These are phyloP conservation scores for Dendrocincla tyrannina DNA, from an alignment of 2,797 vertebrate genomes.

Conservation along the genomic window DNA sequence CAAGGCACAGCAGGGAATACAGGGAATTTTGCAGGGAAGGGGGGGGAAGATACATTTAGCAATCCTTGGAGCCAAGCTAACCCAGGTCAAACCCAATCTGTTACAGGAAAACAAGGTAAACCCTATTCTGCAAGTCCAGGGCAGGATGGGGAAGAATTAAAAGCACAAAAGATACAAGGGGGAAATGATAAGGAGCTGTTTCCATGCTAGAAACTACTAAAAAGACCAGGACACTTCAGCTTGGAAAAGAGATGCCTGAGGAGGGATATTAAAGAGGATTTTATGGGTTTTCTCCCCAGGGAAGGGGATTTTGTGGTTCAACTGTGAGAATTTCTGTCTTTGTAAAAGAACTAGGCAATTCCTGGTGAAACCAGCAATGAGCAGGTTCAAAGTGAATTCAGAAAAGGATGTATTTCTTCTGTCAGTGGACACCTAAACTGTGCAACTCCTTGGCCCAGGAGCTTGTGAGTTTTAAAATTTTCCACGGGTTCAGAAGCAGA, in stretches of 20 bases:
- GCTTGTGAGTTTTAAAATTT: neutral
- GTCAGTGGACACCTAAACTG: neutral
- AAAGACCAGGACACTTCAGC: neutral
- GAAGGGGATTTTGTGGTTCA: neutral
- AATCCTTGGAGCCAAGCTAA: neutral
- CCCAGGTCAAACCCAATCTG: neutral
- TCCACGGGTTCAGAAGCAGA: neutral
- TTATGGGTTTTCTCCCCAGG: neutral
- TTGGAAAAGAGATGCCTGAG: neutral
- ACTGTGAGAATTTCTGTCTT: neutral
- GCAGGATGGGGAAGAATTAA: neutral
- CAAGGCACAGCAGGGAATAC: neutral
- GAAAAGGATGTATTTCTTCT: neutral
- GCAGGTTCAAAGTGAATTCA: neutral
- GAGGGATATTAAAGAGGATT: neutral
- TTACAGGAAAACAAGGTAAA: neutral
- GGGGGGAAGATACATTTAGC: neutral
- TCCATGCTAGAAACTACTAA: neutral
- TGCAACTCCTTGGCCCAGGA: neutral
- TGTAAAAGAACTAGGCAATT: neutral
- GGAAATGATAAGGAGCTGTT: neutral
- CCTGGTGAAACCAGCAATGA: neutral
- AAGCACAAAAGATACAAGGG: neutral
- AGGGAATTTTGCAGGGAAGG: neutral
- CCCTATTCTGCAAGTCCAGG: neutral